Evolutionary conservation across 2,113 vertebrate genomes (phyloP), one percentile per base, ranked within the genome.

Genomic region (Fukomys damarensis): DNA sequence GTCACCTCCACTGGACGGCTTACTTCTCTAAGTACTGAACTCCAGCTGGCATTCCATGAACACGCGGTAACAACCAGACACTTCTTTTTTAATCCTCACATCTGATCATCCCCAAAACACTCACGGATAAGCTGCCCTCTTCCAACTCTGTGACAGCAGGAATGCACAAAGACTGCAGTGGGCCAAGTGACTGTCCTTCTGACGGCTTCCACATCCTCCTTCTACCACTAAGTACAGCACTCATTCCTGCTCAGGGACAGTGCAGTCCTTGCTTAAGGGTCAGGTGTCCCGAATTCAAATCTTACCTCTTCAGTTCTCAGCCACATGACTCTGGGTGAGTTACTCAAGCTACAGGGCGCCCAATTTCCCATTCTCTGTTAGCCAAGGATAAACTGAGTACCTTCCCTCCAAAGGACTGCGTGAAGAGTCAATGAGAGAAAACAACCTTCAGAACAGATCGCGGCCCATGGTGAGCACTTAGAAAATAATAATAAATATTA

Each of bases 401-500:
- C 59, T 82, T 93, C 82, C 35, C 5, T 41, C 38, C 41, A 38
- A 0, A 70, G 43, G 82, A 72, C 49, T 54, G n/a, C 0, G n/a
- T 76, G 58, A 70, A 76, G 17, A 58, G 22, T 19, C 59, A 83
- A 49, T 63, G 56, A 93, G 68, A 9, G 1, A 65, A 94, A 89
- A 76, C 0, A 61, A 54, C 16, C 17, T 61, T 94, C 32, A 59
- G 63, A 87, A 90, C 0, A 13, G 49, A 58, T 54, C 22, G 54
- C 56, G 91, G 65, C 41, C 58, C 41, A 65, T 41, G 43, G 43
- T n/a, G 20, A 88, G 84, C 1, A 20, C 58, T 76, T 88, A 63
- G 56, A 68, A 96, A 74, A 89, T 68, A 32, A 76, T 49, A 59
- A 82, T 86, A 95, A 89, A 72, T 41, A 59, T 24, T 35, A 70